Conservation (phyloP, 2,113 vertebrate species). For the Nanorana parkeri region DNA sequence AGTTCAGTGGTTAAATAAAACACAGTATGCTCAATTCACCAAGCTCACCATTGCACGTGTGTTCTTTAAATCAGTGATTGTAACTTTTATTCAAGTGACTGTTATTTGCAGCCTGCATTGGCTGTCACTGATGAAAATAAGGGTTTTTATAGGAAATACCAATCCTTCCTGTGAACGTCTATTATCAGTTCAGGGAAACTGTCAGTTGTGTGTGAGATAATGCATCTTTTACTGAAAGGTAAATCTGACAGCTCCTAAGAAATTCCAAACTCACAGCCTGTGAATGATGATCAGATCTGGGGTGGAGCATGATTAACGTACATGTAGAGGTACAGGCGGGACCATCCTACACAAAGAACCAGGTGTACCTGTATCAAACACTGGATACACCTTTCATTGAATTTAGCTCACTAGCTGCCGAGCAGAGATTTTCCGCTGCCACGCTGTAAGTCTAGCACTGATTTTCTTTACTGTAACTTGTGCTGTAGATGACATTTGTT, state of each 20-base stretch:
- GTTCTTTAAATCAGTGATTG: too few relatives aligned
- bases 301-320: conserved; percentile 20
- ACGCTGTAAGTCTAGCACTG: conserved; percentile 37
- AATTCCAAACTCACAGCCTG: background rate
- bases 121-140: too few relatives aligned
- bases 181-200: too few relatives aligned
- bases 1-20: too few relatives aligned
- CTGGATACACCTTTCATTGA: background rate
- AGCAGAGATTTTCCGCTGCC: background rate
- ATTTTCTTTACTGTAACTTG: conserved; percentile 7
- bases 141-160: too few relatives aligned
- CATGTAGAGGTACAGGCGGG: conserved; percentile 32
- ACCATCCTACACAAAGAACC: conserved; percentile 39
- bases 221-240: too few relatives aligned
- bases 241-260: background rate
- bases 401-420: background rate
- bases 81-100: too few relatives aligned
- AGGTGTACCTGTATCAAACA: conserved; percentile 14
- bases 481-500: conserved; percentile 29
- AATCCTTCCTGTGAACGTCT: too few relatives aligned
- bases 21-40: too few relatives aligned
- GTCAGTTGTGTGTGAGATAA: too few relatives aligned
- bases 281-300: background rate
- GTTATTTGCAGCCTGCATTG: too few relatives aligned
- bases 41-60: too few relatives aligned